Evolutionary conservation across 2,797 vertebrate genomes (phyloP).

Genomic region (Catharus ustulatus): DNA sequence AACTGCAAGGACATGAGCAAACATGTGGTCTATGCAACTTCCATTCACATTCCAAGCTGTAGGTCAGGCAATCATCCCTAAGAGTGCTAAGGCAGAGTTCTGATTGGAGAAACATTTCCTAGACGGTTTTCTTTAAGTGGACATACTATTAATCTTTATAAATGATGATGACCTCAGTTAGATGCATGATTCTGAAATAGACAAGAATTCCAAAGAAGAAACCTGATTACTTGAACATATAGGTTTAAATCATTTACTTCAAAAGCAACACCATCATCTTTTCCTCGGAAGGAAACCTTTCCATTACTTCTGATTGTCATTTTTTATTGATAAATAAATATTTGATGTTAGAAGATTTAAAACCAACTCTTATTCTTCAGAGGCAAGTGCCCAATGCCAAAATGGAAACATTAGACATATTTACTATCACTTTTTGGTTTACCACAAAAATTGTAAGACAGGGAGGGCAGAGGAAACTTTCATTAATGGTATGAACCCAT

Average conservation of each 20-base stretch:
- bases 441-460: neutral
- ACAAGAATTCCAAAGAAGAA: neutral
- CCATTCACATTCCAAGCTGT: neutral
- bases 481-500: neutral
- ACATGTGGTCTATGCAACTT: neutral
- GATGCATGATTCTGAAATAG: neutral
- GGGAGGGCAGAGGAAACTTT: neutral
- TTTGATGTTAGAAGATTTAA: neutral
- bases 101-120: neutral
- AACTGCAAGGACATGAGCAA: neutral
- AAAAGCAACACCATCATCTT: neutral
- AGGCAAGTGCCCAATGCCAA: fast-evolving
- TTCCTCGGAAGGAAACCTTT: neutral
- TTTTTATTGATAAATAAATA: neutral
- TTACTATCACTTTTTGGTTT: neutral
- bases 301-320: neutral
- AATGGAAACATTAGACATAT: neutral
- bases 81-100: neutral
- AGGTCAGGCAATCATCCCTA: neutral
- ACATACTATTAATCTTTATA: neutral
- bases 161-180: neutral
- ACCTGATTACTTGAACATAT: neutral
- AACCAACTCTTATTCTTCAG: neutral
- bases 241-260: neutral
- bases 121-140: neutral